Evolutionary conservation across 2,113 vertebrate species (phyloP).

Genomic region (Arizona elegans): DNA sequence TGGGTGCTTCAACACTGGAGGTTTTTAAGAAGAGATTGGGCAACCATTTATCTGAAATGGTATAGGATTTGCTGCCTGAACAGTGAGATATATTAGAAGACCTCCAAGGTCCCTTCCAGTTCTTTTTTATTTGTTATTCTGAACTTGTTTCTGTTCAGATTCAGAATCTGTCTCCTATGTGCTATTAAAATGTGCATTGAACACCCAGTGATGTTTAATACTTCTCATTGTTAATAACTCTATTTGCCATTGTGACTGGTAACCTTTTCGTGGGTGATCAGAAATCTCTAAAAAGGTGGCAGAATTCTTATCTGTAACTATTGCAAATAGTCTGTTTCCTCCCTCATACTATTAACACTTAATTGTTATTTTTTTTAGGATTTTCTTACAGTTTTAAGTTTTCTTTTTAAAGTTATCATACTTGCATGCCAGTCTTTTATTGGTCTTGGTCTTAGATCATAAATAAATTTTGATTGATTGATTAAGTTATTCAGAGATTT

Average conservation of each 20-base stretch:
- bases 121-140: neutral
- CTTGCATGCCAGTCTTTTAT: neutral
- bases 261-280: neutral
- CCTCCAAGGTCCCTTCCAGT: no score
- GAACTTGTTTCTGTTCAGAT: neutral
- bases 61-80: no score
- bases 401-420: neutral
- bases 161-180: neutral
- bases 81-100: no score
- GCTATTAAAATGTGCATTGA: neutral
- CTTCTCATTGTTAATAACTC: neutral
- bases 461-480: neutral
- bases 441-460: neutral
- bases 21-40: no score
- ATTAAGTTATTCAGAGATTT: neutral
- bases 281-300: neutral
- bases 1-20: no score
- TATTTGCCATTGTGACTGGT: neutral
- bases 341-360: neutral
- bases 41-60: no score
- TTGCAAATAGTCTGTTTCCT: neutral
- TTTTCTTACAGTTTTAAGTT: neutral
- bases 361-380: neutral
- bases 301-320: neutral
- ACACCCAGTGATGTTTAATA: neutral